These are phyloP conservation scores for Bombus impatiens DNA, from an alignment of 1,140 invertebrate genomes.

Conservation along the genomic window DNA sequence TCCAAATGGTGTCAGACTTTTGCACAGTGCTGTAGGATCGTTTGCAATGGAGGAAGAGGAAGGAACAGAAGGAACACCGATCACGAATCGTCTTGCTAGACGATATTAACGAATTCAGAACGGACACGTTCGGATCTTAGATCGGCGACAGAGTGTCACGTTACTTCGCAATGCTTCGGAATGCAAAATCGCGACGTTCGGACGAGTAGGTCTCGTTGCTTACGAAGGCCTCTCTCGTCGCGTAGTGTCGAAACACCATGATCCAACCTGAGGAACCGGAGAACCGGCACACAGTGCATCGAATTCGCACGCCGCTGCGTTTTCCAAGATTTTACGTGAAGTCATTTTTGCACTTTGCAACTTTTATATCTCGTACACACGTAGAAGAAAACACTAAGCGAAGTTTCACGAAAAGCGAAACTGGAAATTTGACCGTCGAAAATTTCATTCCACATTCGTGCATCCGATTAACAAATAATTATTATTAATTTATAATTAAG, in stretches of 20 bases:
- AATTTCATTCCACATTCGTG: too few relatives aligned
- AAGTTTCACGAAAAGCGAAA: too few relatives aligned
- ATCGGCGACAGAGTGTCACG: constrained; percentile 38
- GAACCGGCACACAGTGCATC: neutral
- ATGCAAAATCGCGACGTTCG: constrained; percentile 56
- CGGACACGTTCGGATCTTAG: constrained; percentile 44
- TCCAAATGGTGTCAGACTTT: neutral
- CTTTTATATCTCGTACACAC: too few relatives aligned
- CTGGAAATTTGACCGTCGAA: too few relatives aligned
- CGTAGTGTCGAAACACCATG: constrained; percentile 37
- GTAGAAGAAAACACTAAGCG: too few relatives aligned
- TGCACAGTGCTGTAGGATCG: neutral
- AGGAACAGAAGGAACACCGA: neutral
- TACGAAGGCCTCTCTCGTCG: constrained; percentile 26
- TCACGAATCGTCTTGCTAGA: neutral
- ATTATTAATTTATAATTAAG: too few relatives aligned
- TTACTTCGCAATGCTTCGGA: constrained; percentile 51
- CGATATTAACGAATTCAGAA: constrained; percentile 39
- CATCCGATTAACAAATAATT: too few relatives aligned
- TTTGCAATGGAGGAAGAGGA: neutral
- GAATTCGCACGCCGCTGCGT: constrained; percentile 1
- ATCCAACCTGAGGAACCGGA: neutral
- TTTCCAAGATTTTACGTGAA: neutral
- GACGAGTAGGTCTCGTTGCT: constrained; percentile 32
- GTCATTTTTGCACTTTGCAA: too few relatives aligned